phyloP scores from a whole-genome alignment of 2,888 invertebrate genomes.

The Sinotaia quadrata region DNA sequence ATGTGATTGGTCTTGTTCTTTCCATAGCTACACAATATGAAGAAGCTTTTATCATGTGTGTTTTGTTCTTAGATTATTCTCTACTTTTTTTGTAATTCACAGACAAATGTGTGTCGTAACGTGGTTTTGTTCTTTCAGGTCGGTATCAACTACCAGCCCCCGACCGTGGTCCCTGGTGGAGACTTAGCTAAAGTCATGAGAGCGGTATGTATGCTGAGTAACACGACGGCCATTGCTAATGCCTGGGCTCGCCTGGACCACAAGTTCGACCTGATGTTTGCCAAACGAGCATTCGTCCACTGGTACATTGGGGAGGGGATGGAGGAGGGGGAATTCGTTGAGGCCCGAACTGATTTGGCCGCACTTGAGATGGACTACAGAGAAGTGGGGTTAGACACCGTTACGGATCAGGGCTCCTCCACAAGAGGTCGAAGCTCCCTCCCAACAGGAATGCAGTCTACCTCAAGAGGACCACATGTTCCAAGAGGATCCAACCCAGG shows the following conservation, averaged over 20 bases:
- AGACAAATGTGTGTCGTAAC: no score
- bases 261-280: slow-evolving; percentile 32
- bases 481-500: no score
- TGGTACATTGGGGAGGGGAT: slow-evolving; percentile 30
- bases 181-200: slow-evolving; percentile 74
- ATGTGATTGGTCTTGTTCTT: no score
- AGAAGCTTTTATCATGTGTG: no score
- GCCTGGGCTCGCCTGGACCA: slow-evolving; percentile 37
- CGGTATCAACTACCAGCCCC: slow-evolving; percentile 19
- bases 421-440: background rate
- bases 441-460: no score
- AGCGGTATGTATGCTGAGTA: slow-evolving; percentile 66
- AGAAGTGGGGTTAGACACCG: slow-evolving; percentile 2
- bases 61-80: no score
- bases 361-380: slow-evolving; percentile 22
- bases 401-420: background rate
- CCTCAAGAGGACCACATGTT: no score
- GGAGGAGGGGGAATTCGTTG: slow-evolving; percentile 15
- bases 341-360: slow-evolving; percentile 14
- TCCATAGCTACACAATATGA: no score
- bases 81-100: no score
- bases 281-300: slow-evolving; percentile 37
- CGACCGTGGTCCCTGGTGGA: slow-evolving; percentile 70
- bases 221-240: slow-evolving; percentile 33
- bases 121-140: no score